phyloP scores from a whole-genome alignment of 1,140 invertebrate genomes.

The Scaptomyza graminum region DNA sequence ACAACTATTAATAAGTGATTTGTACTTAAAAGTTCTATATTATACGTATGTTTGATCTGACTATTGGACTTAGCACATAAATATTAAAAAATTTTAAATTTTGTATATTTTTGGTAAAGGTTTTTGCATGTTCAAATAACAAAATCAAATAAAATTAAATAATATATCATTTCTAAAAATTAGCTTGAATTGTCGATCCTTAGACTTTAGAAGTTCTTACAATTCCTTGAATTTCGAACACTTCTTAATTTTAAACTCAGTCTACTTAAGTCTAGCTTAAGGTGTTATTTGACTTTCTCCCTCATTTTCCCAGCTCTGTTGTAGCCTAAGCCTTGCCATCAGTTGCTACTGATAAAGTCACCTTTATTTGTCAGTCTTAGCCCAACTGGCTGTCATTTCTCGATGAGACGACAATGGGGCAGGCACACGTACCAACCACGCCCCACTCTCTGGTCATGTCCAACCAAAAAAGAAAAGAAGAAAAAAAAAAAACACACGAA shows the following conservation, averaged over 20 bases:
- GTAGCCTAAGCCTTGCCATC: slow-evolving; percentile 53
- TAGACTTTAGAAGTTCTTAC: too few relatives aligned
- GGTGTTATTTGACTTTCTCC: background rate
- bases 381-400: slow-evolving; percentile 49
- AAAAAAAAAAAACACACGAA: slow-evolving; percentile 48
- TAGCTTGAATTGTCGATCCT: too few relatives aligned
- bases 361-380: slow-evolving; percentile 80
- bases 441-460: slow-evolving; percentile 17
- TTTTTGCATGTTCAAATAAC: too few relatives aligned
- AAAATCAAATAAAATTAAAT: too few relatives aligned
- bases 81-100: too few relatives aligned
- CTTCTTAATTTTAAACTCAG: background rate
- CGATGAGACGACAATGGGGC: slow-evolving; percentile 4
- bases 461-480: slow-evolving; percentile 36
- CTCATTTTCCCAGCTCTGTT: slow-evolving; percentile 14
- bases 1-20: slow-evolving; percentile 6
- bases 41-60: background rate
- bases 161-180: too few relatives aligned
- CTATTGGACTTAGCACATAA: too few relatives aligned
- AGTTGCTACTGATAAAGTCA: slow-evolving; percentile 71
- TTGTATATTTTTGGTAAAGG: too few relatives aligned
- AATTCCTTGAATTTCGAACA: background rate
- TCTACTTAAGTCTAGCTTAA: slow-evolving; percentile 6
- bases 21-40: background rate
- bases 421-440: slow-evolving; percentile 58